phyloP scores from a whole-genome alignment of 64 coral and sea anemone genomes.

The Platygyra sinensis region DNA sequence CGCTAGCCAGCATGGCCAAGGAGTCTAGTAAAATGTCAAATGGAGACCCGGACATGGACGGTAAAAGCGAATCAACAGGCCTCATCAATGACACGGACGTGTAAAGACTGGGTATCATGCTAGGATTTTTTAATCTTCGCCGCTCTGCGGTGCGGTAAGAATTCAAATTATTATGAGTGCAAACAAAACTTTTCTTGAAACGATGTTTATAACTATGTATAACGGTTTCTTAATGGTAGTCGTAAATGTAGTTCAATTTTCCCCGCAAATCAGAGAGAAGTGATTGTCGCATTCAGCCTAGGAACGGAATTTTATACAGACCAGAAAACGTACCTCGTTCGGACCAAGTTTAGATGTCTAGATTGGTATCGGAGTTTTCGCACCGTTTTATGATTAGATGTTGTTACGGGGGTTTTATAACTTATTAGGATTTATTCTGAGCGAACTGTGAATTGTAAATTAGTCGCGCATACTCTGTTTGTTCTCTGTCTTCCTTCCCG shows the following conservation, averaged over 20 bases:
- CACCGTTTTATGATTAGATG: too few species aligned
- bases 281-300: neutral
- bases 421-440: too few species aligned
- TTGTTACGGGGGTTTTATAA: too few species aligned
- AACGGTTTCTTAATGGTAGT: neutral
- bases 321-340: too few species aligned
- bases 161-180: neutral
- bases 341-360: too few species aligned
- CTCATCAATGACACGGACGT: conserved; percentile 34
- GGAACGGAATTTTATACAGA: too few species aligned
- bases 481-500: too few species aligned
- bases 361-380: too few species aligned
- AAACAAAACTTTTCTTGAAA: neutral
- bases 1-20: conserved; percentile 6
- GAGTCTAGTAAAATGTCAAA: neutral
- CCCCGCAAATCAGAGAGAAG: neutral
- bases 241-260: neutral
- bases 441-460: too few species aligned
- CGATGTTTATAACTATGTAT: neutral
- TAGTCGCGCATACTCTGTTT: too few species aligned
- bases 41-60: neutral
- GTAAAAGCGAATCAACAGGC: conserved; percentile 8
- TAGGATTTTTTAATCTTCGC: neutral
- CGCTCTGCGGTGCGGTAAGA: neutral
- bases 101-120: neutral